Evolutionary conservation across 2,888 invertebrate genomes (phyloP).

Genomic region (Anoplius nigerrimus): DNA sequence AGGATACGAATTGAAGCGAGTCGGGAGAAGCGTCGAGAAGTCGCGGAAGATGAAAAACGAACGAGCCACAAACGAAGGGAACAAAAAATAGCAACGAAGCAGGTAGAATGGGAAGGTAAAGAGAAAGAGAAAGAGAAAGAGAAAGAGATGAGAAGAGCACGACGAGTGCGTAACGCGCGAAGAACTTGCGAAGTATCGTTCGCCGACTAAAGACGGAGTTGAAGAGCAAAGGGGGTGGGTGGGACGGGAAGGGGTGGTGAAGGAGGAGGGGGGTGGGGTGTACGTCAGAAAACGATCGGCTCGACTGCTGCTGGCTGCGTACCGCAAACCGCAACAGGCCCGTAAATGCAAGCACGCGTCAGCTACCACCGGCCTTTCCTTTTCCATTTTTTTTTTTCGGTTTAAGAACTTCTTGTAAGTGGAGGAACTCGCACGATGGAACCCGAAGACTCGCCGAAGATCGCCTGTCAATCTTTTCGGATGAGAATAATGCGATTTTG

Average conservation of each 20-base stretch:
- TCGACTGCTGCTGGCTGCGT: constrained; percentile 24
- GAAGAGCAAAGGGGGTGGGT: constrained; percentile 27
- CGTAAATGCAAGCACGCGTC: constrained; percentile 59
- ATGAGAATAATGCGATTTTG: too few species aligned
- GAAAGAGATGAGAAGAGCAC: constrained; percentile 26
- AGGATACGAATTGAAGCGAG: too few species aligned
- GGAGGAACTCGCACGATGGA: too few species aligned
- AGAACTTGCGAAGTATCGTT: constrained; percentile 7
- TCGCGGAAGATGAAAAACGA: constrained; percentile 15
- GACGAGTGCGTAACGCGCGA: constrained; percentile 17
- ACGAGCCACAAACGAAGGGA: neutral
- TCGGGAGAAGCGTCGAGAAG: constrained; percentile 2
- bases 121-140: neutral
- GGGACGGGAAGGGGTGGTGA: neutral
- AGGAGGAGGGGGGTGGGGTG: constrained; percentile 14
- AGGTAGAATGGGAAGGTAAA: constrained; percentile 15
- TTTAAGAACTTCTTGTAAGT: constrained; percentile 1
- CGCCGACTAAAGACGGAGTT: constrained; percentile 16
- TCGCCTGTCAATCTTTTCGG: too few species aligned
- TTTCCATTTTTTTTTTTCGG: constrained; percentile 1
- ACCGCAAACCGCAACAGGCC: constrained; percentile 59
- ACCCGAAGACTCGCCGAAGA: too few species aligned
- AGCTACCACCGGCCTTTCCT: constrained; percentile 34
- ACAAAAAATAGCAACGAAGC: constrained; percentile 46
- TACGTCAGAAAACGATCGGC: too few species aligned